Evolutionary conservation across 2,888 invertebrate genomes (phyloP), one percentile per base, ranked within the genome.

Genomic region (Andrena fulva): DNA sequence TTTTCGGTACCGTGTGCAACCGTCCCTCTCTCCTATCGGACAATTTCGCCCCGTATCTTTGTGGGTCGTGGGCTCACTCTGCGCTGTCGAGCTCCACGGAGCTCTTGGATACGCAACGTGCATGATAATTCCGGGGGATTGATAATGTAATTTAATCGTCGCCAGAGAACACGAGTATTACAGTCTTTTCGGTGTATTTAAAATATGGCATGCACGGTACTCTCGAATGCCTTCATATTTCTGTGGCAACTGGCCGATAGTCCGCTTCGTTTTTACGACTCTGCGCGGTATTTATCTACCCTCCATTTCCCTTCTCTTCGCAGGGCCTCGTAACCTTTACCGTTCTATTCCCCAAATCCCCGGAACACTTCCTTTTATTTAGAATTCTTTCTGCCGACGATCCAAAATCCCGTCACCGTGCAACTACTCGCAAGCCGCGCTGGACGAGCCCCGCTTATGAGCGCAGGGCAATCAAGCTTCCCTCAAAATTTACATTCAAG

Each of bases 31-130:
- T 20, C 54, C 24, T 82, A 70, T 66, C 75, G 69, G 63, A 60
- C 81, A 71, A 76, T 76, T 82, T 66, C 67, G 60, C 24, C 67
- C 29, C 52, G 35, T 74, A 81, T 73, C 80, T 79, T 78, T 69
- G 67, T 75, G 54, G 78, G 60, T 75, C 67, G 67, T 27, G 1
- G 4, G 31, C 16, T 42, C 35, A 6, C 59, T 8, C n/a, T 56
- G 12, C 50, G 2, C 27, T 35, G 35, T 27, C 35, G 31, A 35
- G 64, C 20, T 16, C 4, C 59, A n/a, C 16, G 33, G 12, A 12
- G 48, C 33, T n/a, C 29, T n/a, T 2, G 59, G 10, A 59, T 56
- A 27, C 24, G 29, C 33, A 27, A 59, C 33, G 31, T 42, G 42
- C 42, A 42, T 4, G 20, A 20, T 50, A 56, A 12, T 60, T 52